Evolutionary conservation across 2,888 invertebrate genomes (phyloP).

Genomic region (Horisme vitalbata): DNA sequence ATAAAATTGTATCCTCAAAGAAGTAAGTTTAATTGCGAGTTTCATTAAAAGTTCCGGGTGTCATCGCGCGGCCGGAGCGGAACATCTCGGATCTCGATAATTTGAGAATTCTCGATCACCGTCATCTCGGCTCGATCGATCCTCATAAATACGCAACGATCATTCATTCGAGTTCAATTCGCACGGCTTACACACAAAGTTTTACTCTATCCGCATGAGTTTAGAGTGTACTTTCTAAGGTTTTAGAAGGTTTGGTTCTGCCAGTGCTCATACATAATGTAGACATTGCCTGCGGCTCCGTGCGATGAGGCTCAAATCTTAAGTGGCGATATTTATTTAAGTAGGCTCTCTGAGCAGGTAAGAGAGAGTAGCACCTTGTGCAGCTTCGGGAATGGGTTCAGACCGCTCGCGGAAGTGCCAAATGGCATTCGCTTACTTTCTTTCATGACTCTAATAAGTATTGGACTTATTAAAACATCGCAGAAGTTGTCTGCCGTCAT

Average conservation of each 20-base stretch:
- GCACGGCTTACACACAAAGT: conserved; percentile 1
- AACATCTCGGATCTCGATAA: conserved; percentile 7
- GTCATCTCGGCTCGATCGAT: conserved; percentile 26
- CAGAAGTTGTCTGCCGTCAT: too few species aligned
- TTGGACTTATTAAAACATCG: too few species aligned
- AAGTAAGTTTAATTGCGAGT: conserved; percentile 23
- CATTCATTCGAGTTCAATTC: conserved; percentile 25
- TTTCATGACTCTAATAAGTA: too few species aligned
- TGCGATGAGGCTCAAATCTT: conserved; percentile 50
- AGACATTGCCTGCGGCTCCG: conserved; percentile 43
- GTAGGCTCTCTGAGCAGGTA: conserved; percentile 33
- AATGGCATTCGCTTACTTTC: conserved; percentile 10
- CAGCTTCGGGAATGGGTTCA: neutral
- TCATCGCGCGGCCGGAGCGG: neutral
- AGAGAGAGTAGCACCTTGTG: conserved; percentile 7
- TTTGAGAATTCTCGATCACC: conserved; percentile 14
- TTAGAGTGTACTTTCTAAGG: conserved; percentile 4
- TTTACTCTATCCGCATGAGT: conserved; percentile 1
- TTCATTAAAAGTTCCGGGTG: conserved; percentile 20
- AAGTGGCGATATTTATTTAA: conserved; percentile 59
- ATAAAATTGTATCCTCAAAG: conserved; percentile 7
- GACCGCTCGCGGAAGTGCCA: conserved; percentile 1
- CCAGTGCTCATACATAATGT: conserved; percentile 53
- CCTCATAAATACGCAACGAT: conserved; percentile 38
- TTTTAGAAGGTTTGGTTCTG: conserved; percentile 14